Conservation (phyloP, 2,888 invertebrate species). For the Saturnia japonica region DNA sequence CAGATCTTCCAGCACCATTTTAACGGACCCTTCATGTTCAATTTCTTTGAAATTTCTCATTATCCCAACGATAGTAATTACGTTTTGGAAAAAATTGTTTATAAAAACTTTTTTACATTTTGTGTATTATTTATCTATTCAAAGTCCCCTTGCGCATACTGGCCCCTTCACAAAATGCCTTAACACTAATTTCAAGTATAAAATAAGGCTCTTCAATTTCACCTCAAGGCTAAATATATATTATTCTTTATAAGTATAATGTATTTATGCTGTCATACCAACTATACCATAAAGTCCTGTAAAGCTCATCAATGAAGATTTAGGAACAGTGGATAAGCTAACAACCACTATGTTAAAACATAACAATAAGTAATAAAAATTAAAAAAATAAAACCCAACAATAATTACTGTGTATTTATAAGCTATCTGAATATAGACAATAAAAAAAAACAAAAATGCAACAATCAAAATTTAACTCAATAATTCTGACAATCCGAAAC, state of each 20-base stretch:
- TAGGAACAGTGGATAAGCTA: conserved; percentile 63
- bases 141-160: conserved; percentile 46
- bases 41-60: conserved; percentile 40
- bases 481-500: conserved; percentile 55
- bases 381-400: conserved; percentile 57
- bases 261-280: conserved; percentile 38
- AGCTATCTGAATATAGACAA: conserved; percentile 42
- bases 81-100: conserved; percentile 25
- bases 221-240: conserved; percentile 62
- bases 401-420: conserved; percentile 47
- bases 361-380: conserved; percentile 66
- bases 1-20: conserved; percentile 79
- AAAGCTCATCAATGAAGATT: conserved; percentile 47
- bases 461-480: conserved; percentile 44
- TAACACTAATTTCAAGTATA: conserved; percentile 60
- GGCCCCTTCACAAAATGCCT: conserved; percentile 68
- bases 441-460: conserved; percentile 45
- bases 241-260: conserved; percentile 45
- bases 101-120: conserved; percentile 23
- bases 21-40: conserved; percentile 49
- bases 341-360: conserved; percentile 47
- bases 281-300: conserved; percentile 42
- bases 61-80: conserved; percentile 34
- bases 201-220: conserved; percentile 62
- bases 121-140: conserved; percentile 25